Base-by-base conservation (phyloP, 2,797 vertebrate species). In the Intellagama lesueurii region DNA sequence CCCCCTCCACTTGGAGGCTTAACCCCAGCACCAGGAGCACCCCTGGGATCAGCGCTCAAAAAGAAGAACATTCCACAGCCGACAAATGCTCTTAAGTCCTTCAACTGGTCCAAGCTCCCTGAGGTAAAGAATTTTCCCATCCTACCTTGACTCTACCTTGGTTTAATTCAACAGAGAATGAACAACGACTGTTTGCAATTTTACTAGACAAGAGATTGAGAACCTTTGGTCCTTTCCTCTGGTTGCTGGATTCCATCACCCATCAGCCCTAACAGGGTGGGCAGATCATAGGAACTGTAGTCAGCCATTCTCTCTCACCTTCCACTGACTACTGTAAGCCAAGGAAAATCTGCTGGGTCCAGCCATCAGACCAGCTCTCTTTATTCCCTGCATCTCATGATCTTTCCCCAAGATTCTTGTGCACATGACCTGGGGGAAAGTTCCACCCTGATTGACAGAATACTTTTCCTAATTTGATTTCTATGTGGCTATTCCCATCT, bases 41-140 rank as follows among this genome's bases (percentile, higher is more conserved):
- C 98, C 0, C 24, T 98, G 78, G 98, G 98, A 26, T 95, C 96
- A 0, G 94, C 96, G 49, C 92, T 98, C 68, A 99, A 98, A 96
- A 99, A 97, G 97, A 99, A 99, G 96, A 99, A 97, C 95, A 98
- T 99, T 94, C 99, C 99, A 47, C 99, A 99, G 95, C 98, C 99
- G 0, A 94, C 97, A 0, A 99, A 99, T 0, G 97, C 99, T 2
- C 98, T 99, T 89, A 99, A 99, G 94, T 99, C 99, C 91, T 99
- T 99, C 97, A 99, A 99, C 97, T 99, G 99, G 99, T 96, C 97
- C 90, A 99, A 99, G 96, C 96, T 99, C 88, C 96, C 98, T 26
- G 99, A 99, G 98, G 99, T 99, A 94, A 97, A 96, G 73, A 0
- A 0, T 84, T 22, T 40, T 84, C 80, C 56, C n/a, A 17, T 0